Conservation (phyloP, 2,113 vertebrate genomes). For the Mus pahari region DNA sequence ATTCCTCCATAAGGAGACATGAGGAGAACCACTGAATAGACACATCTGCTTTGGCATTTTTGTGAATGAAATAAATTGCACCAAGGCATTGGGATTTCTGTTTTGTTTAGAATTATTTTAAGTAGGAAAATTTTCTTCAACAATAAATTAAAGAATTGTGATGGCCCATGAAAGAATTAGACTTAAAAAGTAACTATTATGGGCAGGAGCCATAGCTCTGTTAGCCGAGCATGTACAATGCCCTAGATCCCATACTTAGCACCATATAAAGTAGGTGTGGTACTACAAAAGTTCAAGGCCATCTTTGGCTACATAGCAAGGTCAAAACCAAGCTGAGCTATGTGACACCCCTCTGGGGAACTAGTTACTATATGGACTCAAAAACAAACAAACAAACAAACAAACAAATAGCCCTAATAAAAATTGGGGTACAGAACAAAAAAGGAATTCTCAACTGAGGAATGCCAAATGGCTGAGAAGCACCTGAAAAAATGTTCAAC, state of each 20-base stretch:
- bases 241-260: too few species aligned
- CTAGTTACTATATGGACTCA: not conserved
- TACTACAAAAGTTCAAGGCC: not conserved
- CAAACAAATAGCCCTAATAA: too few species aligned
- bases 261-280: fast-evolving
- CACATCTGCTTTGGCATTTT: not conserved
- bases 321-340: not conserved
- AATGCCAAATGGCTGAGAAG: too few species aligned
- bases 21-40: not conserved
- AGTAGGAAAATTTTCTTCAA: not conserved
- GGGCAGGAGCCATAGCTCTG: not conserved
- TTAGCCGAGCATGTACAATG: not conserved
- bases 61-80: not conserved
- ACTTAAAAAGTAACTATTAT: not conserved
- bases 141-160: constrained; percentile 11
- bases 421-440: too few species aligned
- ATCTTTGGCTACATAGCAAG: not conserved
- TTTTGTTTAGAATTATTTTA: not conserved
- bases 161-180: not conserved
- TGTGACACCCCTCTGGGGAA: not conserved
- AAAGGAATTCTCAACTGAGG: too few species aligned
- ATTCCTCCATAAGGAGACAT: not conserved
- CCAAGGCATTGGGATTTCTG: not conserved
- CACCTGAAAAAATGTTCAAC: too few species aligned
- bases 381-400: too few species aligned